Base-by-base conservation (phyloP, 2,888 invertebrate species). In the Pristionchus maxplancki region DNA sequence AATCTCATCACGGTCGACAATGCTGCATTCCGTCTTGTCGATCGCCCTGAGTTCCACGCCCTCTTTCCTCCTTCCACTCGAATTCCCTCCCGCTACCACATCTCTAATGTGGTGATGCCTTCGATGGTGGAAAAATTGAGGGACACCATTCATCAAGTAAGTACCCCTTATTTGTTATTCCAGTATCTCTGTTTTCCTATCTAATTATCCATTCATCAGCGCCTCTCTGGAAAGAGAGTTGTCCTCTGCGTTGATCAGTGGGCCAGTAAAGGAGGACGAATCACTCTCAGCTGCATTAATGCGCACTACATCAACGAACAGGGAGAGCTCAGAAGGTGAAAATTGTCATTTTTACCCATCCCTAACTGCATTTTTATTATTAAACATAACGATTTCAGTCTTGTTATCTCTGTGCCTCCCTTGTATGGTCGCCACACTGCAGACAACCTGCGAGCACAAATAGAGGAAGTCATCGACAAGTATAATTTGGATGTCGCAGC, bases 21-120 rank as follows among this genome's bases (percentile, higher is more conserved):
- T 34, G 15, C 53, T 5, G 82, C 82, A 6, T 82, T 82, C 53
- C 82, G 82, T 2, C 9, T 53, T 15, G 53, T 82, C 34, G 82
- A 82, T 6, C 50, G 82, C 28, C 82, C 50, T 17, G 82, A 82
- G 20, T 82, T 82, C 34, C 82, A 53, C 11, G 82, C 50, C 6
- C 82, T 82, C 17, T 82, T 82, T 34, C 82, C 82, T 15, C 53
- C 82, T 2, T 5, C 15, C 44, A 82, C 82, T n/a, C 82, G 82
- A 15, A 50, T 82, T 9, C 82, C 82, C 34, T 53, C 82, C 17
- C 53, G 82, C 50, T 82, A 82, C 34, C 82, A 82, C 31, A 28
- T 82, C 8, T 28, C 53, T 15, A 53, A 82, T 4, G 53, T 53
- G 8, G 82, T 53, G 31, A 82, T 82, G 82, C 82, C 82, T 31